Evolutionary conservation across 1,140 invertebrate species (phyloP).

Genomic region (Macrostomum lignano): DNA sequence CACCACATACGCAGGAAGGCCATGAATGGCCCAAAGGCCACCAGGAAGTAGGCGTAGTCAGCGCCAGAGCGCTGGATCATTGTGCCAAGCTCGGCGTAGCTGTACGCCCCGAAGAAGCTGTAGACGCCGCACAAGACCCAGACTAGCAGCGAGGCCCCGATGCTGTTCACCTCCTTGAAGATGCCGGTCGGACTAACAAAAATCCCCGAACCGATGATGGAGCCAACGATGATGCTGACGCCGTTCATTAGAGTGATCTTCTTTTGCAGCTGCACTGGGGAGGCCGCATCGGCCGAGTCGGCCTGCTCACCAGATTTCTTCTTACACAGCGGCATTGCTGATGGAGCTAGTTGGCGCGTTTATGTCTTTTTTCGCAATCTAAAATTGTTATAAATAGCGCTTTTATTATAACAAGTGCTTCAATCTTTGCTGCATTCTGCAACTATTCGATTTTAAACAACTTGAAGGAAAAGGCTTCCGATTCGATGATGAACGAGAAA

Average conservation of each 20-base stretch:
- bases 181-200: conserved; percentile 81
- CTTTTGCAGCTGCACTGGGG: conserved; percentile 16
- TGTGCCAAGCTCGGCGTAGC: conserved; percentile 22
- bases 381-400: no score
- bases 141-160: conserved; percentile 49
- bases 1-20: conserved; percentile 12
- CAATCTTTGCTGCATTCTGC: no score
- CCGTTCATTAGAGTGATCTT: conserved; percentile 19
- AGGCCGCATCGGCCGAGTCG: no score
- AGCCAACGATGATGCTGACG: conserved; percentile 22
- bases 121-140: conserved; percentile 51
- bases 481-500: no score
- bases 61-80: conserved; percentile 18
- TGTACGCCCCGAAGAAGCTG: conserved; percentile 36
- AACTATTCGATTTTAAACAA: no score
- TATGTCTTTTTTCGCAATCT: no score
- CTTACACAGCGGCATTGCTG: no score
- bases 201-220: conserved; percentile 42
- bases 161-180: conserved; percentile 46
- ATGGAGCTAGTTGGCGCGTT: no score
- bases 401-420: no score
- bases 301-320: no score
- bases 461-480: no score
- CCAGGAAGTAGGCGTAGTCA: conserved; percentile 19
- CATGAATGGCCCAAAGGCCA: conserved; percentile 10